phyloP scores from a whole-genome alignment of 2,113 vertebrate species.

The Ceyx melanurus region DNA sequence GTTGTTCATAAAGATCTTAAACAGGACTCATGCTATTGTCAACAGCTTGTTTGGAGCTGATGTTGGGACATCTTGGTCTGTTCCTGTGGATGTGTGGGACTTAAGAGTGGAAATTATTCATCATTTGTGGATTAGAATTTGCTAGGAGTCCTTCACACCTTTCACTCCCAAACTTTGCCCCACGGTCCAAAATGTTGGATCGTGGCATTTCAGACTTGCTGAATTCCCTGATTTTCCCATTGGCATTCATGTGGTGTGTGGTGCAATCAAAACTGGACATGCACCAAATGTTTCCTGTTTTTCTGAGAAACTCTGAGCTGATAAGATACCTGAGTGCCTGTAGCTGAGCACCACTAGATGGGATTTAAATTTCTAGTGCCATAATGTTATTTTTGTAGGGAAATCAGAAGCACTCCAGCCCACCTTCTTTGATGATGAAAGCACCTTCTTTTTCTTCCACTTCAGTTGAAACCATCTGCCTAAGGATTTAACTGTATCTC shows the following conservation, averaged over 20 bases:
- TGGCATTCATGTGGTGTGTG: neutral
- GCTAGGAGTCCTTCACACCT: neutral
- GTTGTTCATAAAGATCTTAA: neutral
- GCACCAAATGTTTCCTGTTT: neutral
- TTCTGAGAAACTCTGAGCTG: neutral
- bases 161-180: neutral
- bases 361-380: neutral
- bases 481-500: rapidly evolving
- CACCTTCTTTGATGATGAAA: neutral
- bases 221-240: neutral
- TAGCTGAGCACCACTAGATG: neutral
- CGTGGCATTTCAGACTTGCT: neutral
- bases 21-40: neutral
- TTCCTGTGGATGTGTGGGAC: neutral
- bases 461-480: neutral
- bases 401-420: neutral
- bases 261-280: rapidly evolving
- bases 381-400: neutral
- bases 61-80: neutral
- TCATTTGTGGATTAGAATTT: neutral
- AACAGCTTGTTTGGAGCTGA: neutral
- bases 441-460: neutral
- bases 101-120: neutral
- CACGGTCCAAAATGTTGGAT: neutral
- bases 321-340: neutral